Base-by-base conservation (phyloP, 2,797 vertebrate genomes). In the Chelidonichthys spinosus region DNA sequence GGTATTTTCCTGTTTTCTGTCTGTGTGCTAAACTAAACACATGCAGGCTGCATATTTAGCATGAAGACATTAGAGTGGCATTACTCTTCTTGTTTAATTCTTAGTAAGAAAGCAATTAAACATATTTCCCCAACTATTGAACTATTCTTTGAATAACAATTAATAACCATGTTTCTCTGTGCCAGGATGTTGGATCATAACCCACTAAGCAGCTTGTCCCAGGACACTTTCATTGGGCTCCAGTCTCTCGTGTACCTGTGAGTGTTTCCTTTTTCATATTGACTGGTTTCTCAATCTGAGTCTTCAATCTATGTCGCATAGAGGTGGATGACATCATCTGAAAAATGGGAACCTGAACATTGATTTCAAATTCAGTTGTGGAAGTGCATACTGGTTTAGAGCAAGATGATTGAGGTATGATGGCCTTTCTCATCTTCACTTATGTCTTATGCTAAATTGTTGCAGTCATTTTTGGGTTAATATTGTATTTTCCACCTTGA, bases 141-240 rank as follows among this genome's bases (percentile, higher is more conserved):
- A 7, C 17, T 53, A 14, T 76, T 42, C 1, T 42, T 72, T 25
- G 40, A 4, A 74, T 49, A 60, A 60, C 11, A 39, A 36, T 40
- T 8, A 18, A 1, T 36, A 56, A 18, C 37, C 4, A 50, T 58
- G 15, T 50, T 72, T 76, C 65, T 70, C 44, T 66, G 5, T 82
- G 11, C 49, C 88, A 96, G 95, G 87, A 92, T 96, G 76, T 90
- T 96, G 90, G 95, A 96, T 85, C 93, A 96, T 80, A 97, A 96
- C 76, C 94, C 93, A 3, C 90, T 95, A 40, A 91, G 75, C 79
- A 93, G 61, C 74, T 86, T 96, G 85, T 95, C 93, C 46, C 91
- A 90, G 69, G 92, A 92, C 69, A 86, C 94, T 7, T 96, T 96
- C 90, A 84, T 83, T 15, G 95, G 95, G 3, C 88, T 96, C 59